phyloP scores from a whole-genome alignment of 2,113 vertebrate genomes.

The Daubentonia madagascariensis region DNA sequence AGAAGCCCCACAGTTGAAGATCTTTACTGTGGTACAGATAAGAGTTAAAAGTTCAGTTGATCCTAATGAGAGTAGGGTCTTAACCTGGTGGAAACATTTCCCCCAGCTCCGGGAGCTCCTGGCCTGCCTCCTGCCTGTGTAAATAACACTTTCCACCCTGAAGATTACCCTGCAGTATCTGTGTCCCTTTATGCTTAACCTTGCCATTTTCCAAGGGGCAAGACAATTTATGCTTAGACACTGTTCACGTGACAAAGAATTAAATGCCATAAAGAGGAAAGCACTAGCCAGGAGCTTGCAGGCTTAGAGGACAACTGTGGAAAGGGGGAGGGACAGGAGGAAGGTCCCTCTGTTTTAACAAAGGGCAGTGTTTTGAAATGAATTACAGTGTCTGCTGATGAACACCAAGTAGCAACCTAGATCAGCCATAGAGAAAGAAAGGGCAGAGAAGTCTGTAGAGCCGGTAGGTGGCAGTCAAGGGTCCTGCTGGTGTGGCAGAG shows the following conservation, averaged over 20 bases:
- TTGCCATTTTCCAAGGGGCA: not conserved
- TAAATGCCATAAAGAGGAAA: not conserved
- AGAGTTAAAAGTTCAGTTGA: not conserved
- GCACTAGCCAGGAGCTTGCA: not conserved
- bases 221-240: not conserved
- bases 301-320: not conserved
- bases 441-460: constrained; percentile 33
- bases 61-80: not conserved
- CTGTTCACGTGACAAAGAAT: not conserved
- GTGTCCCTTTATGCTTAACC: not conserved
- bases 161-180: not conserved
- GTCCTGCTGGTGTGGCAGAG: constrained; percentile 45
- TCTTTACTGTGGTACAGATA: not conserved
- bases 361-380: not conserved
- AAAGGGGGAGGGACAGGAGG: too few relatives aligned
- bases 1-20: not conserved
- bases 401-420: constrained; percentile 43
- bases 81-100: not conserved
- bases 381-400: constrained; percentile 42
- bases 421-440: constrained; percentile 15
- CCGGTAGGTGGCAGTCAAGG: constrained; percentile 49
- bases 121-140: not conserved
- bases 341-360: not conserved
- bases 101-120: not conserved
- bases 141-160: not conserved